Evolutionary conservation across 1,140 invertebrate species (phyloP).

Genomic region (Drusus annulatus): DNA sequence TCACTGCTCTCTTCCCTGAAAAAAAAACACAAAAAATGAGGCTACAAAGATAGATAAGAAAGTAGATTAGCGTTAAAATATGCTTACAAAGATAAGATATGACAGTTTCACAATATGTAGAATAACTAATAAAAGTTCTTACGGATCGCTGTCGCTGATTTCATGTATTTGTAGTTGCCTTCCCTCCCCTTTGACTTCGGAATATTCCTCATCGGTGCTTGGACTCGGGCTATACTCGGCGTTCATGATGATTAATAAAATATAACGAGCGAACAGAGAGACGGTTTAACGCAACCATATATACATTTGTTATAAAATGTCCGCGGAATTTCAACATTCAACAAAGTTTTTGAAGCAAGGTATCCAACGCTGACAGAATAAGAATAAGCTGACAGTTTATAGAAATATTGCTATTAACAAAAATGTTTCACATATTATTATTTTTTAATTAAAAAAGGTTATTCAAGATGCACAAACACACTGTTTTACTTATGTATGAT

Average conservation of each 20-base stretch:
- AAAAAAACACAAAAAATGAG: neutral
- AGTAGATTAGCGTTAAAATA: neutral
- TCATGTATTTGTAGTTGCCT: conserved; percentile 25
- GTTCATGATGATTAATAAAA: conserved; percentile 23
- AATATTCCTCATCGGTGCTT: conserved; percentile 35
- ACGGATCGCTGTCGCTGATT: conserved; percentile 45
- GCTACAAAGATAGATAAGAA: neutral
- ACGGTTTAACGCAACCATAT: neutral
- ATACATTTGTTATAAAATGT: neutral
- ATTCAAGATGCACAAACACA: too few species aligned
- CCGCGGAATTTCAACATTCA: too few species aligned
- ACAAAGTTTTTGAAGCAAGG: too few species aligned
- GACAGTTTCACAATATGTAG: too few species aligned
- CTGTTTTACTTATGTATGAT: too few species aligned
- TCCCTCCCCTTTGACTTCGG: conserved; percentile 34
- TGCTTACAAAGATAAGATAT: neutral
- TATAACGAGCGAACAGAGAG: too few species aligned
- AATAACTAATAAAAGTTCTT: neutral
- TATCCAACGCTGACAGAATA: too few species aligned
- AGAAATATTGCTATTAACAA: too few species aligned
- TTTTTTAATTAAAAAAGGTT: too few species aligned
- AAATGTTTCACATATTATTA: too few species aligned
- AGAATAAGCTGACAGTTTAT: too few species aligned
- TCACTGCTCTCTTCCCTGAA: conserved; percentile 45
- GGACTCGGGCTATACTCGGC: conserved; percentile 44